Conservation (phyloP, 2,113 vertebrate genomes). For the Choloepus hoffmanni region DNA sequence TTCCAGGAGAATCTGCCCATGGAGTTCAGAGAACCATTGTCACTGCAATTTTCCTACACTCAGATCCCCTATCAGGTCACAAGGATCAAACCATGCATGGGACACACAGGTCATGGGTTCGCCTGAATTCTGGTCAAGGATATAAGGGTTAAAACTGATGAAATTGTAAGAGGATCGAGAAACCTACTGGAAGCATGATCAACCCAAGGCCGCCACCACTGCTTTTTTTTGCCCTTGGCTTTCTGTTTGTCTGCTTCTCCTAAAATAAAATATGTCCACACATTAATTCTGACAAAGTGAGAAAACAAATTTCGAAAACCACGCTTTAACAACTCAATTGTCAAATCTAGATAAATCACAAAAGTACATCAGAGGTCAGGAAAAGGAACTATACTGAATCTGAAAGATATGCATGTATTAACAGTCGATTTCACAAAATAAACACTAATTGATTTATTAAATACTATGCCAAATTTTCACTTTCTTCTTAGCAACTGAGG, state of each 20-base stretch:
- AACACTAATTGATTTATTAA: conserved; percentile 12
- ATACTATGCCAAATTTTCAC: not conserved
- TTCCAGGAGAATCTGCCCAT: not conserved
- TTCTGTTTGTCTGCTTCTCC: conserved; percentile 98
- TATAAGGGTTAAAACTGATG: conserved; percentile 94
- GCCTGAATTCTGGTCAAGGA: conserved; percentile 99
- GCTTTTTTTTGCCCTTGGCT: conserved; percentile 99
- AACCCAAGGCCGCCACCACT: conserved; percentile 99
- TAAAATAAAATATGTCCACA: conserved; percentile 96
- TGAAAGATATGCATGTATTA: not conserved
- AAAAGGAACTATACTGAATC: conserved; percentile 30
- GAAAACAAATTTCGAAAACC: conserved; percentile 86
- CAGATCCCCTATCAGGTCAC: conserved; percentile 88
- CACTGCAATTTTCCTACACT: conserved; percentile 27
- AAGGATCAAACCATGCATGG: conserved; percentile 88
- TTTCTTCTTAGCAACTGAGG: conserved; percentile 50
- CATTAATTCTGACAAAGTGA: conserved; percentile 92
- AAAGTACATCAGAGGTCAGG: conserved; percentile 76
- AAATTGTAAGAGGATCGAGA: conserved; percentile 92
- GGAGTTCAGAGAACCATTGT: not conserved
- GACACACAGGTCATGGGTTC: conserved; percentile 84
- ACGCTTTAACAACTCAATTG: conserved; percentile 82
- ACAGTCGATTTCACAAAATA: not conserved
- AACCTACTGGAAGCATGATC: conserved; percentile 99
- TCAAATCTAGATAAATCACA: conserved; percentile 78